phyloP scores from a whole-genome alignment of 2,888 invertebrate species.

The Digitonthophagus gazella region DNA sequence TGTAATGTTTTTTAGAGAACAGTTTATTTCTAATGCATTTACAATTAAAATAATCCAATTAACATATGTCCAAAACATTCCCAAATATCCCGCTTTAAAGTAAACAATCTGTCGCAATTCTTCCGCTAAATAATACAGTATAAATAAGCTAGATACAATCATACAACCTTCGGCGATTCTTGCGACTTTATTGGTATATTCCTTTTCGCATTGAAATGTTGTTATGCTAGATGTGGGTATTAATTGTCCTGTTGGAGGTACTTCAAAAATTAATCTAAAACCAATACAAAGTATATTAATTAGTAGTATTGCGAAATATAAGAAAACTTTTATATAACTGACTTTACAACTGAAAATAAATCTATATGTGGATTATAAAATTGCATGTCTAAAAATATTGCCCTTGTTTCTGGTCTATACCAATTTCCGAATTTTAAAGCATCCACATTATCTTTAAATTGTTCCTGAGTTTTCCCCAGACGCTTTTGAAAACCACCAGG shows the following conservation, averaged over 20 bases:
- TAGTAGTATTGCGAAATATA: not conserved
- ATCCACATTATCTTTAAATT: not conserved
- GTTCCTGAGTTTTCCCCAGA: not conserved
- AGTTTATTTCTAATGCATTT: too few species aligned
- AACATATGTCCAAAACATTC: slow-evolving; percentile 62
- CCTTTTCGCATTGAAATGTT: slow-evolving; percentile 57
- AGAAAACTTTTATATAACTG: not conserved
- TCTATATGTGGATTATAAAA: slow-evolving; percentile 73
- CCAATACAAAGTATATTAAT: not conserved
- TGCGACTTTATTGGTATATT: slow-evolving; percentile 54
- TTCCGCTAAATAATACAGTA: slow-evolving; percentile 59
- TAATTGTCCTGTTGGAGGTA: slow-evolving; percentile 71
- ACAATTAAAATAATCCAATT: slow-evolving; percentile 61
- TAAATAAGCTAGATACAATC: slow-evolving; percentile 56
- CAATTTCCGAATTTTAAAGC: not conserved
- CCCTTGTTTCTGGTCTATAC: slow-evolving; percentile 53
- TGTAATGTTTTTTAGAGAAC: too few species aligned
- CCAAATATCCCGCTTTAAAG: slow-evolving; percentile 57
- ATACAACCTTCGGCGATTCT: slow-evolving; percentile 57
- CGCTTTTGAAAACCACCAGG: not conserved
- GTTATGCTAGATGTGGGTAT: slow-evolving; percentile 59
- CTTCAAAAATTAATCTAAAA: slow-evolving; percentile 66
- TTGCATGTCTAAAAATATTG: slow-evolving; percentile 68
- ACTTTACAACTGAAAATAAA: slow-evolving; percentile 63
- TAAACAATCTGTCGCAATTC: slow-evolving; percentile 56